Evolutionary conservation across 2,113 vertebrate species (phyloP).

Genomic region (Equus quagga): DNA sequence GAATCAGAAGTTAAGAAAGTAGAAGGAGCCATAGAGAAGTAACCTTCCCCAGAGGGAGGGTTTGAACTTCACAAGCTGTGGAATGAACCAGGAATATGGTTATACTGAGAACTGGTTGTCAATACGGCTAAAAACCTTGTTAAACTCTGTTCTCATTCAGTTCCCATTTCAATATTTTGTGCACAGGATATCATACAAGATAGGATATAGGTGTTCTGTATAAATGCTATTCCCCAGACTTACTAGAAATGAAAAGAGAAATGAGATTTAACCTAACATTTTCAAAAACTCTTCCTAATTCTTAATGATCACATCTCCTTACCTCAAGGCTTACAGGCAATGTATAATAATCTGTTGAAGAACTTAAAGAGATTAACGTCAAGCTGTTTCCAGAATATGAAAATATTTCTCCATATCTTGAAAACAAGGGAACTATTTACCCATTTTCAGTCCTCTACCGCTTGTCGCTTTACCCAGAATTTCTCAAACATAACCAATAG

Average conservation of each 20-base stretch:
- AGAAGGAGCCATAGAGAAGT: neutral
- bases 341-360: neutral
- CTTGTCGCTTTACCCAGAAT: neutral
- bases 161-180: neutral
- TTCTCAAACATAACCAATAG: neutral
- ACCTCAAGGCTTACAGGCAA: neutral
- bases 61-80: neutral
- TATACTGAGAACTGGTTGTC: neutral
- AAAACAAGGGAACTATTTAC: constrained; percentile 2
- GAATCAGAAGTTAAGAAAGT: neutral
- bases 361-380: neutral
- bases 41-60: neutral
- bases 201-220: neutral
- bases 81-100: neutral
- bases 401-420: neutral
- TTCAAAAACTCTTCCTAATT: constrained; percentile 26
- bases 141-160: neutral
- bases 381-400: neutral
- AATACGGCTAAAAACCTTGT: neutral
- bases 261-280: neutral
- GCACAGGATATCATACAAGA: neutral
- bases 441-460: neutral
- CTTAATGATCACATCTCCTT: neutral
- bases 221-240: neutral
- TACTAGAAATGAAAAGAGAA: neutral